Base-by-base conservation (phyloP, 2,888 invertebrate species). In the Oscheius onirici region DNA sequence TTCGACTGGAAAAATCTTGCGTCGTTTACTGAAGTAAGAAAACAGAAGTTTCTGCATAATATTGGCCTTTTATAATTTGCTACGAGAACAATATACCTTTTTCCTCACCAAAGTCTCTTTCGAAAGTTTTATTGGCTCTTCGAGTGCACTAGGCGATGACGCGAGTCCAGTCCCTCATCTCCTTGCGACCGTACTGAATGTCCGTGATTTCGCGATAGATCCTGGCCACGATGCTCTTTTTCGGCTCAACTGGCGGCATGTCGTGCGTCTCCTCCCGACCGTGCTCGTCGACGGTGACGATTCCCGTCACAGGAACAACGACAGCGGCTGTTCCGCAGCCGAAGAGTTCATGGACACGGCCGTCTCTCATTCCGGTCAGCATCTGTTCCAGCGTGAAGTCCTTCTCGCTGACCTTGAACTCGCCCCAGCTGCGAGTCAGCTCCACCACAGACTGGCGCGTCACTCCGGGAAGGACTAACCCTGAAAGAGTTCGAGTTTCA, bases 321-420 rank as follows among this genome's bases (percentile, higher is more conserved):
- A 96, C 91, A 83, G 95, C 95, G 0, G 99, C 99, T 24, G 99
- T 99, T 69, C 99, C 99, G 15, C 95, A 92, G 71, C 97, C 99
- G 89, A 99, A 99, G 89, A 97, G 91, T 90, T 99, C 99, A 80
- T 95, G 88, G 80, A 99, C 96, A 90, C 94, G 91, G 82, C 93
- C 93, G 88, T 94, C 91, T 69, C 92, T 91, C 71, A 93, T 90
- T 65, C 94, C 91, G 76, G 92, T 90, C 52, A 92, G 89, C 20
- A 99, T 87, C 87, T 93, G 92, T 13, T 90, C 89, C 96, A 99
- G 99, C 11, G 93, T 94, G 76, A 97, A 91, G 60, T 89, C 89
- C 80, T 92, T 91, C 88, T 97, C 95, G 49, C 91, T 91, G 8
- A 97, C 93, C 87, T 92, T 92, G 69, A 74, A 78, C 87, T 94